Evolutionary conservation across 2,888 invertebrate species (phyloP).

Genomic region (Gasteruption jaculator): DNA sequence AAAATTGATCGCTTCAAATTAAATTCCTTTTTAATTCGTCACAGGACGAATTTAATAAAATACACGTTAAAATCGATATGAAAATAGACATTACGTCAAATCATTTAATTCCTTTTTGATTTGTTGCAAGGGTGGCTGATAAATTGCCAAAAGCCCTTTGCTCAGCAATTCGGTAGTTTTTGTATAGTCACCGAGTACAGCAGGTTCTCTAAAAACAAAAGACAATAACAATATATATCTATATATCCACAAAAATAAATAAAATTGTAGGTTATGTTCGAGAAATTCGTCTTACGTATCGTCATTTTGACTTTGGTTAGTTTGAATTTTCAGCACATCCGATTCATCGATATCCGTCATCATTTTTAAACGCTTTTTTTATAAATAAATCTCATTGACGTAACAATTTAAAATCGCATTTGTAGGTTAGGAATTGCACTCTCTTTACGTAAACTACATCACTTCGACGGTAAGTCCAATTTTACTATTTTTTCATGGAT

Average conservation of each 20-base stretch:
- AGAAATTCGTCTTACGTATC: conserved; percentile 25
- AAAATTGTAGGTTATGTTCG: conserved; percentile 1
- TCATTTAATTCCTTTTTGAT: conserved; percentile 48
- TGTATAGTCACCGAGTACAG: conserved; percentile 29
- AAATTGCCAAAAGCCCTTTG: conserved; percentile 45
- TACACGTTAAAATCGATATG: too few species aligned
- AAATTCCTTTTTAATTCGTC: too few species aligned
- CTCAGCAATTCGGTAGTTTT: conserved; percentile 40
- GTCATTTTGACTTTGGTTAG: conserved; percentile 21
- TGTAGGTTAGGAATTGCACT: too few species aligned
- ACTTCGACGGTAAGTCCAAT: too few species aligned
- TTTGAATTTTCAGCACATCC: conserved; percentile 29
- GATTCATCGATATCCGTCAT: conserved; percentile 38
- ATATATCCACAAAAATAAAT: background rate
- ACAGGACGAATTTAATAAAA: too few species aligned
- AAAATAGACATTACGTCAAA: conserved; percentile 52
- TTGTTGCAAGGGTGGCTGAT: conserved; percentile 44
- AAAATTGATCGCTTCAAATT: too few species aligned
- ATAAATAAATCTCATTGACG: too few species aligned
- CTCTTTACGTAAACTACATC: too few species aligned
- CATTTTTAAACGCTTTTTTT: conserved; percentile 25
- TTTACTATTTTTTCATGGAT: too few species aligned
- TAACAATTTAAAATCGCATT: too few species aligned
- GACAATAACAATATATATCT: background rate
- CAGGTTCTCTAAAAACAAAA: conserved; percentile 18